phyloP scores from a whole-genome alignment of 2,113 vertebrate species.

The Gopherus evgoodei region DNA sequence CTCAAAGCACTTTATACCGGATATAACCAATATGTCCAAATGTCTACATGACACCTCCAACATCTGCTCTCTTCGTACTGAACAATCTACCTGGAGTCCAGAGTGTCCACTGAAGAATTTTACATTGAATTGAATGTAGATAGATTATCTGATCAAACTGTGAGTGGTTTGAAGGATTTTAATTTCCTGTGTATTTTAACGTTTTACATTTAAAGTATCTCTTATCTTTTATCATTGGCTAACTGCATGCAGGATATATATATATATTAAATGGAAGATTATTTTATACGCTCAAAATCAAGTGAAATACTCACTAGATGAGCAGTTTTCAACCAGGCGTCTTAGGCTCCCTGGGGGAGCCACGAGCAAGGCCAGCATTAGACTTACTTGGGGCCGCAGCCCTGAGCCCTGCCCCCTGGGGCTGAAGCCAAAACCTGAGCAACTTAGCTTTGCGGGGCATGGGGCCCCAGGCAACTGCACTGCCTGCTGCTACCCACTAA shows the following conservation, averaged over 20 bases:
- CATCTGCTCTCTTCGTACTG: slow-evolving; percentile 54
- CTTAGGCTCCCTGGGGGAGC: too few species aligned
- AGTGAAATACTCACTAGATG: not conserved
- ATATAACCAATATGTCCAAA: slow-evolving; percentile 62
- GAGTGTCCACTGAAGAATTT: slow-evolving; percentile 69
- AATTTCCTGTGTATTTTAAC: slow-evolving; percentile 65
- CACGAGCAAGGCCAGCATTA: too few species aligned
- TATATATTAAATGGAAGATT: slow-evolving; percentile 35
- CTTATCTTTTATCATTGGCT: slow-evolving; percentile 66
- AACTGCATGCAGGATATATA: slow-evolving; percentile 26
- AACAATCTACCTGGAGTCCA: slow-evolving; percentile 52
- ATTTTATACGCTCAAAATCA: slow-evolving; percentile 30
- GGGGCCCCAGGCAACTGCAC: too few species aligned
- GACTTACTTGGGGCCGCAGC: too few species aligned
- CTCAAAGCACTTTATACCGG: slow-evolving; percentile 48
- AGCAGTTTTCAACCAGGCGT: too few species aligned
- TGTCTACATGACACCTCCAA: slow-evolving; percentile 66
- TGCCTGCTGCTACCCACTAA: too few species aligned
- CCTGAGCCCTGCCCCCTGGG: too few species aligned
- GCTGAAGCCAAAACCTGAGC: too few species aligned
- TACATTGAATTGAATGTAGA: slow-evolving; percentile 55
- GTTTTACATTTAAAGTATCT: slow-evolving; percentile 63
- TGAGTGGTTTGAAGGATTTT: slow-evolving; percentile 68
- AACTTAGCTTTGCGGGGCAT: too few species aligned
- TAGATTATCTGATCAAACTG: slow-evolving; percentile 66